Evolutionary conservation across 1,140 invertebrate genomes (phyloP).

Genomic region (Diabrotica virgifera): DNA sequence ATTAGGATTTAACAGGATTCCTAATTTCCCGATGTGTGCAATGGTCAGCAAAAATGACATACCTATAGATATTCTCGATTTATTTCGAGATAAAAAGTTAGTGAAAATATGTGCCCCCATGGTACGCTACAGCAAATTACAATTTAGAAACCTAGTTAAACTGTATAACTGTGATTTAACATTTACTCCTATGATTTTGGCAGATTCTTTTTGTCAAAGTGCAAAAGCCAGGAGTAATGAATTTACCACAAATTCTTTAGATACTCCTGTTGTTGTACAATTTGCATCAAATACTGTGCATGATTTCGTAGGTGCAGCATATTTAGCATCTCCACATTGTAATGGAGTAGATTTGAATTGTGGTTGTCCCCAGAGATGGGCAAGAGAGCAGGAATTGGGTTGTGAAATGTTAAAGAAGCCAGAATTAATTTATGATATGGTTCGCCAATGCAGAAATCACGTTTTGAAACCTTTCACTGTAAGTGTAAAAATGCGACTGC

Average conservation of each 20-base stretch:
- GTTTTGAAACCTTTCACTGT: constrained; percentile 77
- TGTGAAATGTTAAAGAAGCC: constrained; percentile 80
- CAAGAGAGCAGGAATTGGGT: constrained; percentile 87
- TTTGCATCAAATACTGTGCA: constrained; percentile 85
- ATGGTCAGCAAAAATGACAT: too few species aligned
- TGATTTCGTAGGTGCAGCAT: constrained; percentile 82
- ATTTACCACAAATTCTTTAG: constrained; percentile 76
- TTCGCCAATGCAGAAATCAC: constrained; percentile 70
- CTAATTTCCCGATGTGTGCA: too few species aligned
- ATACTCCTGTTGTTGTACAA: constrained; percentile 86
- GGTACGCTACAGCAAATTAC: constrained; percentile 93
- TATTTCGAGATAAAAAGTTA: constrained; percentile 63
- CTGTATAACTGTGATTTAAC: constrained; percentile 85
- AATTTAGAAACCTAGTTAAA: constrained; percentile 79
- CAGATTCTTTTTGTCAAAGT: constrained; percentile 89
- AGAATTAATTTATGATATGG: constrained; percentile 77
- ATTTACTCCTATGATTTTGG: constrained; percentile 96
- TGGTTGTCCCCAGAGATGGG: constrained; percentile 96
- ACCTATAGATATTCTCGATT: constrained; percentile 54
- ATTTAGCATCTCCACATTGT: constrained; percentile 80
- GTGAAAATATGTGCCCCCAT: constrained; percentile 89
- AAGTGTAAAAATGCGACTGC: constrained; percentile 88
- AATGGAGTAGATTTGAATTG: constrained; percentile 95
- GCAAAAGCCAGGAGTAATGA: constrained; percentile 83
- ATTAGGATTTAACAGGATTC: too few species aligned